A percentile compares a stretch with the other conserved stretches of the same genome.
phyloP scores from a whole-genome alignment of 2,113 vertebrate genomes.

The Trochalopteron elliotii region DNA sequence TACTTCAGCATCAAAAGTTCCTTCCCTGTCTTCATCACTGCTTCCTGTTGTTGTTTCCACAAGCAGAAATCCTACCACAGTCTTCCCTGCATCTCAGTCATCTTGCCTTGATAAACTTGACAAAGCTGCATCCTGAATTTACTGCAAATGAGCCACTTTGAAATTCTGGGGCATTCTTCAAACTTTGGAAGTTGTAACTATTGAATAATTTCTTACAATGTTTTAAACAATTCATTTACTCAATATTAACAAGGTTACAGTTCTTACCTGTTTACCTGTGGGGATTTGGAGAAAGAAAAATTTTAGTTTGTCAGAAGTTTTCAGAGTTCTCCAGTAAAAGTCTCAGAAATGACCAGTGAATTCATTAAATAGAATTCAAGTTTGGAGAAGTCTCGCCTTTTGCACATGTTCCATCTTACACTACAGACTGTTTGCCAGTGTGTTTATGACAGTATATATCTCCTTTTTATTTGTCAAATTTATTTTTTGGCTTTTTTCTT shows the following conservation, averaged over 20 bases:
- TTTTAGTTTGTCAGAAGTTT: conserved; percentile 52
- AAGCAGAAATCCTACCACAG: conserved; percentile 64
- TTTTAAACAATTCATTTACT: conserved; percentile 51
- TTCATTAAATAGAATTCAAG: conserved; percentile 6
- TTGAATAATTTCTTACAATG: conserved; percentile 57
- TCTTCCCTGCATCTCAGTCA: conserved; percentile 73
- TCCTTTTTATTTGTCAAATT: conserved; percentile 70
- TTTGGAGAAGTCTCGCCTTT: conserved; percentile 67
- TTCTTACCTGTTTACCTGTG: conserved; percentile 43
- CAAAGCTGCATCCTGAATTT: conserved; percentile 77
- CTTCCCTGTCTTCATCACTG: conserved; percentile 68
- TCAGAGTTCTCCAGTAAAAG: conserved; percentile 51
- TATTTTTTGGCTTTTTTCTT: conserved; percentile 71
- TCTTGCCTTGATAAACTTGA: conserved; percentile 73
- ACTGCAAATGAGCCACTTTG: conserved; percentile 67
- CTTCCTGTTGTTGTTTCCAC: conserved; percentile 72
- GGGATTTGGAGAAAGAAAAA: background rate
- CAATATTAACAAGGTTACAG: conserved; percentile 39
- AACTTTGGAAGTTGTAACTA: conserved; percentile 59
- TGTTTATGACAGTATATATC: conserved; percentile 58
- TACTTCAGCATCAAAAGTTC: conserved; percentile 69
- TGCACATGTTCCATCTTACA: conserved; percentile 69
- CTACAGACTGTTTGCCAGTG: conserved; percentile 65
- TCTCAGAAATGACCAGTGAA: conserved; percentile 19
- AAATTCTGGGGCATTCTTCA: conserved; percentile 74